Base-by-base conservation (phyloP, 2,797 vertebrate species). In the Vespertilio murinus region DNA sequence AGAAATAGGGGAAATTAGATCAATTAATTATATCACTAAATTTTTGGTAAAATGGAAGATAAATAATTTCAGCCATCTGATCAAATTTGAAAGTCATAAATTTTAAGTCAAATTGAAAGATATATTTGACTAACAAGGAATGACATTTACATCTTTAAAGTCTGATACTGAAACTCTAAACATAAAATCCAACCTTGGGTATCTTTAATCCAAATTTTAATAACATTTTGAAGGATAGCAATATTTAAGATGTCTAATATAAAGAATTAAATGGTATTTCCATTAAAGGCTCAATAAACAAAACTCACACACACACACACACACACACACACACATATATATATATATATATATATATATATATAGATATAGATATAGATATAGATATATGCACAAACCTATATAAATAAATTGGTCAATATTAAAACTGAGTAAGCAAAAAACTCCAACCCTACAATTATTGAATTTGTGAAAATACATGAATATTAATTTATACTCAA, bases 31-130 rank as follows among this genome's bases (percentile, higher is more conserved):
- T 90, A 91, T 91, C 94, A 95, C 74, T 94, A 90, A 88, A 56
- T 96, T 83, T 92, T 67, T 88, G 12, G 0, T 59, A 22, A 86
- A 96, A 64, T 95, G 81, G 47, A 93, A 75, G 73, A 91, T 96
- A 89, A 97, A 95, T 88, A 93, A 96, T 96, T 97, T 95, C 59
- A 92, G 74, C 64, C 79, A 96, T 94, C 82, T 96, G 94, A 96
- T 96, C 84, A 96, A 86, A 86, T 93, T 90, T 83, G 65, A 95
- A 97, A 95, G 88, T 93, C 82, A 97, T 96, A 96, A 79, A 96
- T 93, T 96, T 95, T 73, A 65, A 93, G 30, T 75, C 81, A 96
- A 95, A 94, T 93, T 97, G 92, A 94, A 96, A 96, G 70, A 94
- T 83, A 61, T 90, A 88, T 96, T 95, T 93, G 88, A 96, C 65